Base-by-base conservation (phyloP, 2,113 vertebrate species). In the Malurus melanocephalus region DNA sequence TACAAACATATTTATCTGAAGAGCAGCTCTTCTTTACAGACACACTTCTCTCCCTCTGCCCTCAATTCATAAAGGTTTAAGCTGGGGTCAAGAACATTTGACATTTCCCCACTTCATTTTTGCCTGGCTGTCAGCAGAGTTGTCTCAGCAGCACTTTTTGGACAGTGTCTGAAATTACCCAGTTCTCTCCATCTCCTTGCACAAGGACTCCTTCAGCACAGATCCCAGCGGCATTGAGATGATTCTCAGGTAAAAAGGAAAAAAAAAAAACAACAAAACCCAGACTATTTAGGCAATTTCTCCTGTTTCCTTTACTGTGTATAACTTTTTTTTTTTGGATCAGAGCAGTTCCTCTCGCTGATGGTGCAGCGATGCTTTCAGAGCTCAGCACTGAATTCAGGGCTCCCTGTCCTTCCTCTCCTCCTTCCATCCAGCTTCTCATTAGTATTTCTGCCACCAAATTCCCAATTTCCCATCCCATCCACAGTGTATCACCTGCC, bases 61-160 rank as follows among this genome's bases (percentile, higher is more conserved):
- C 51, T 83, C 87, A 85, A 69, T 88, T 86, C 89, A 42, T 87
- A 81, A 92, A 88, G 82, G 82, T 59, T 94, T 89, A 89, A 85
- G 91, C 85, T 92, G 30, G 45, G 87, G 91, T 93, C 85, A 89
- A 89, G 82, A 78, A 71, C 68, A 32, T 92, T 84, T 93, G 78
- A 72, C 79, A 65, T 92, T 53, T 84, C 66, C 56, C 66, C 76
- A 72, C 91, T 93, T 89, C 82, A 89, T 84, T 93, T 91, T 73
- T 91, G 76, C 66, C 72, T 59, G 73, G 49, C 79, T 94, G 84
- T 88, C 84, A 90, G 80, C 62, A 73, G 60, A 61, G 27, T 62
- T 61, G 42, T 88, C 77, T 90, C 80, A 48, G 71, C 10, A 32
- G 62, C 1, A 0, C 59, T 22, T 79, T 90, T 69, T 45, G 74